Evolutionary conservation across 2,888 invertebrate species (phyloP).

Genomic region (Dolichopus griseipennis): DNA sequence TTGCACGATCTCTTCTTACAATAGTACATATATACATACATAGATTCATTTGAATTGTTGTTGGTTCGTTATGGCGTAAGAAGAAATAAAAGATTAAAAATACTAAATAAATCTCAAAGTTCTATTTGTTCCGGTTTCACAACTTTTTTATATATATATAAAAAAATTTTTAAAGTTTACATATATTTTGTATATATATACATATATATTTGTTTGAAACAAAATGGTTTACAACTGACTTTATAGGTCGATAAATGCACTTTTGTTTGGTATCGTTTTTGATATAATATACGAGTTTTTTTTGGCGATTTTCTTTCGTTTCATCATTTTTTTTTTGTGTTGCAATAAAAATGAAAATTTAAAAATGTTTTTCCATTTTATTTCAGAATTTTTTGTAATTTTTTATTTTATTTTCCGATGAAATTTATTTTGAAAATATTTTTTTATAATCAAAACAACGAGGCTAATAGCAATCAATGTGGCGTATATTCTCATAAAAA

Average conservation of each 20-base stretch:
- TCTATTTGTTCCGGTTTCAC: slow-evolving; percentile 6
- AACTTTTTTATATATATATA: not conserved
- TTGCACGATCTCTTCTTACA: not conserved
- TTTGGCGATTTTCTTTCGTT: not conserved
- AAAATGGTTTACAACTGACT: too few relatives aligned
- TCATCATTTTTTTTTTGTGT: not conserved
- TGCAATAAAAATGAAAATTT: too few relatives aligned
- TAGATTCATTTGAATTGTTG: too few relatives aligned
- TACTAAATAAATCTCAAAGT: slow-evolving; percentile 4
- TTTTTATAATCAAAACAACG: not conserved
- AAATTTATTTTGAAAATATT: not conserved
- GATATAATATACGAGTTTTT: not conserved
- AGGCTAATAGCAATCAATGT: not conserved
- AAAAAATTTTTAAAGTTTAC: too few relatives aligned
- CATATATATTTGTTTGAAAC: too few relatives aligned
- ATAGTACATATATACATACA: too few relatives aligned
- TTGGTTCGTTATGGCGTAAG: not conserved
- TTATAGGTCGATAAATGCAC: too few relatives aligned
- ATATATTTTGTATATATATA: too few relatives aligned
- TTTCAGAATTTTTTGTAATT: not conserved
- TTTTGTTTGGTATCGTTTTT: not conserved
- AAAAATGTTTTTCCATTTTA: not conserved
- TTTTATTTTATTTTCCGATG: not conserved
- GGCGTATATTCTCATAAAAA: too few relatives aligned
- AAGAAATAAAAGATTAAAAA: not conserved